A percentile compares a stretch with the other conserved stretches of the same genome.
These are phyloP conservation scores for Rhynchomys soricoides DNA, from an alignment of 2,113 vertebrate species.

Conservation along the genomic window DNA sequence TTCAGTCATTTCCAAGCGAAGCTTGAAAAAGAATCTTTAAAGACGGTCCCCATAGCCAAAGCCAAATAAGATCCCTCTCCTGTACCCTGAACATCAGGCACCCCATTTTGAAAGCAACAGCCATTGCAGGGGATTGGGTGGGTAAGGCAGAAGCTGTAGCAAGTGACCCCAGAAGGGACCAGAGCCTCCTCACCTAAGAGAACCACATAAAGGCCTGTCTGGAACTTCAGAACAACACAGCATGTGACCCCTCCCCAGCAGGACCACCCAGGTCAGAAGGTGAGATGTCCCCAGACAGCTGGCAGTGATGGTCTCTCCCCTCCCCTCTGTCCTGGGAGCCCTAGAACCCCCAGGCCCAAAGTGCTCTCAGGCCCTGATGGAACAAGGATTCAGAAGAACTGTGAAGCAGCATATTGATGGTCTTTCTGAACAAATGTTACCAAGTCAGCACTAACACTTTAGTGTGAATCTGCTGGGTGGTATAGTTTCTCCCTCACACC, in stretches of 20 bases:
- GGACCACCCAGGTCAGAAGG: background rate
- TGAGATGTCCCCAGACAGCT: background rate
- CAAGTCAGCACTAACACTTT: background rate
- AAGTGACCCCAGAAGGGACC: too few relatives aligned
- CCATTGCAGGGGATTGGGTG: background rate
- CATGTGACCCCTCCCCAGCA: background rate
- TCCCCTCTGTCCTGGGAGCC: background rate
- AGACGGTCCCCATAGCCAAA: accelerated
- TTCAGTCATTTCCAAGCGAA: background rate
- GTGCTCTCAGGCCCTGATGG: background rate
- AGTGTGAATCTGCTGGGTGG: accelerated
- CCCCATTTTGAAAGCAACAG: background rate
- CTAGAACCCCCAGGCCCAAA: background rate
- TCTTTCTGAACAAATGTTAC: background rate
- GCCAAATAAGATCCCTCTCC: background rate
- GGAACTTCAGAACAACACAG: background rate
- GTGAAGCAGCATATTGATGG: background rate
- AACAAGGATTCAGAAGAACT: background rate
- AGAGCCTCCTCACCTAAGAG: accelerated
- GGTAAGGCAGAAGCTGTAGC: background rate
- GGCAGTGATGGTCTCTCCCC: too few relatives aligned
- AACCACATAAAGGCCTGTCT: background rate
- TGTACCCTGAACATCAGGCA: background rate
- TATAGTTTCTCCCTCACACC: background rate
- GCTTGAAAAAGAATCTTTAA: accelerated